Conservation (phyloP, 2,113 vertebrate genomes). For the Spermophilus dauricus region DNA sequence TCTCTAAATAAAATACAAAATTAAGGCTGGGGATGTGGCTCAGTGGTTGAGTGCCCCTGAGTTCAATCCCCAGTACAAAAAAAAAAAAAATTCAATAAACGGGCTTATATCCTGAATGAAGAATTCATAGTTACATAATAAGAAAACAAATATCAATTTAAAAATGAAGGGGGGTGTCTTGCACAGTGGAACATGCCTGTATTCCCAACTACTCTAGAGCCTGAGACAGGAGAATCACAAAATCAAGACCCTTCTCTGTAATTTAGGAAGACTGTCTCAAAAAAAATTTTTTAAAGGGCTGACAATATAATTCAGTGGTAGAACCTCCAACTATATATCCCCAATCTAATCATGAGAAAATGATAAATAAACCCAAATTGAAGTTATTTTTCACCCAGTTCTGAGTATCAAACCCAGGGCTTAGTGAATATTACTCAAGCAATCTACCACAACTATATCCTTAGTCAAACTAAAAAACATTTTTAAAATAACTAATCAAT, state of each 20-base stretch:
- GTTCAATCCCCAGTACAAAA: too few relatives aligned
- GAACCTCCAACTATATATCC: not conserved
- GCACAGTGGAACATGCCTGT: too few relatives aligned
- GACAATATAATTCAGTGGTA: too few relatives aligned
- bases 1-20: too few relatives aligned
- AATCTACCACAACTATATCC: not conserved
- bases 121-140: not conserved
- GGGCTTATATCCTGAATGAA: not conserved
- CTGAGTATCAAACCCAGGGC: not conserved
- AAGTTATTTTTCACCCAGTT: not conserved
- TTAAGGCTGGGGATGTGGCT: too few relatives aligned
- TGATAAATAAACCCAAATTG: not conserved
- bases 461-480: not conserved
- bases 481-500: not conserved
- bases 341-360: slow-evolving; percentile 30
- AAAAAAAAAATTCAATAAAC: not conserved
- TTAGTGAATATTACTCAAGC: not conserved
- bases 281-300: too few relatives aligned
- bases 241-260: too few relatives aligned
- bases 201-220: too few relatives aligned
- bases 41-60: too few relatives aligned
- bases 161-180: too few relatives aligned
- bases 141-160: not conserved
- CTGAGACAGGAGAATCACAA: too few relatives aligned
- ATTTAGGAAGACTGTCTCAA: too few relatives aligned